phyloP scores from a whole-genome alignment of 2,113 vertebrate genomes.

The Microcebus griseorufus region DNA sequence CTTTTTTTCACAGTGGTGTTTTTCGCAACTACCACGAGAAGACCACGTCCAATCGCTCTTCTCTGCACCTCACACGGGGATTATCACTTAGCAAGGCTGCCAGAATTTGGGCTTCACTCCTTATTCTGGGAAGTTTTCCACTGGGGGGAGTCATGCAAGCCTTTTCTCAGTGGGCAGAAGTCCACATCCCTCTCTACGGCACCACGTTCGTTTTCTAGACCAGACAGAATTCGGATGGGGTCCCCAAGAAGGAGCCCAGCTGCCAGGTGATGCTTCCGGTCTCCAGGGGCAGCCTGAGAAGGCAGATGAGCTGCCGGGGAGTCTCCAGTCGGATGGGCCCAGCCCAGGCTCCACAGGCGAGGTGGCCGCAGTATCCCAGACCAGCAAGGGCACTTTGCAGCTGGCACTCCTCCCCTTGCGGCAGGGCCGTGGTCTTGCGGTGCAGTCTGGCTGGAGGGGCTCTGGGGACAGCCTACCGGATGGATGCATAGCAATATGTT shows the following conservation, averaged over 20 bases:
- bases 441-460: not conserved
- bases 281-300: not conserved
- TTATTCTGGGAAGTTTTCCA: fast-evolving
- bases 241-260: not conserved
- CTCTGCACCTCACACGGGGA: fast-evolving
- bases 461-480: not conserved
- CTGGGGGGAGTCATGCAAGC: fast-evolving
- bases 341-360: not conserved
- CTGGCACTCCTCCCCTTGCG: fast-evolving
- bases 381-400: too few species aligned
- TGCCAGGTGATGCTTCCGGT: not conserved
- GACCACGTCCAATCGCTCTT: fast-evolving
- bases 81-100: fast-evolving
- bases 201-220: not conserved
- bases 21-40: not conserved
- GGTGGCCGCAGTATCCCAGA: fast-evolving
- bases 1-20: fast-evolving
- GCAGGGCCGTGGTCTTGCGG: not conserved
- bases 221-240: not conserved
- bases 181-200: not conserved
- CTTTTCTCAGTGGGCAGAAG: fast-evolving
- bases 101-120: not conserved
- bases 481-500: not conserved
- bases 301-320: fast-evolving
- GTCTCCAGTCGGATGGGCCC: fast-evolving